Base-by-base conservation (phyloP, 1,140 invertebrate genomes). In the Epicauta chinensis region DNA sequence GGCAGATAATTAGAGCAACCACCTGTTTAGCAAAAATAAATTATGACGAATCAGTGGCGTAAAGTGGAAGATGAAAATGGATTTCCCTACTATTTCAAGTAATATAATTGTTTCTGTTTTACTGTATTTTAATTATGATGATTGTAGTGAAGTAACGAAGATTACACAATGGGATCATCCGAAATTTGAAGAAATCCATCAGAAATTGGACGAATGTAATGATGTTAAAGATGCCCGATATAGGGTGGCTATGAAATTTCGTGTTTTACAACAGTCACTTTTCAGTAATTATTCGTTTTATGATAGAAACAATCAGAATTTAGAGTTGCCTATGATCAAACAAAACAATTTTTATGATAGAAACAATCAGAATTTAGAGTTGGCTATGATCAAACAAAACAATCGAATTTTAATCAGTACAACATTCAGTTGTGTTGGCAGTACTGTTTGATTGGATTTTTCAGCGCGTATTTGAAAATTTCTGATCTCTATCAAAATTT, bases 151-250 rank as follows among this genome's bases (percentile, higher is more conserved):
- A 61, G 56, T 36, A 14, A 72, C 64, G 36, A 69, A 71, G 45
- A 31, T 63, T 58, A 62, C 75, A 60, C 72, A 77, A 63, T 77
- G 74, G 72, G 72, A 78, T 59, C 77, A 80, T 67, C 78, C 77
- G 16, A 69, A 74, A 46, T 78, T 77, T 63, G 45, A 48, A 3
- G 71, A 73, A 34, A 71, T 79, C 17, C 63, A 73, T 56, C 67
- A 74, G 51, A 68, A 65, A 45, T 68, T 87, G 57, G 74, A 80
- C 58, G 79, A 86, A 49, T 82, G 84, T 57, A 86, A 89, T 66
- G 79, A 81, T 55, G 83, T 91, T 29, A 81, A 84, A 67, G 91
- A 89, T 72, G 81, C 83, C 55, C 81, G 84, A 14, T 93, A 93
- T 71, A 75, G 88, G 60, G 86, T 86, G 36, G 88, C 87, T 11